Conservation (phyloP, 2,888 invertebrate species). For the Andricus quercusramuli region DNA sequence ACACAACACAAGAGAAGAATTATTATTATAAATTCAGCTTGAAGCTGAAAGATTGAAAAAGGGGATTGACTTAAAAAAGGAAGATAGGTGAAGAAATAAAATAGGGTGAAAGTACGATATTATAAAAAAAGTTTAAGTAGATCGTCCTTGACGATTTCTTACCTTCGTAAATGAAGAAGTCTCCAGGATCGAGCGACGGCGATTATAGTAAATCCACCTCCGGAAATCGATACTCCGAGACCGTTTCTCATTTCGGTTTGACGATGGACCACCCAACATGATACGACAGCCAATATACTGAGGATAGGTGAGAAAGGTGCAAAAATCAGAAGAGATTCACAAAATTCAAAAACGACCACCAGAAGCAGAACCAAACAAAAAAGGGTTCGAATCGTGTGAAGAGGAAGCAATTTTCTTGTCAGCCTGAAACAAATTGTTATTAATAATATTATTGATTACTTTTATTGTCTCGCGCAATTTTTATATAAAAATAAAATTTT, state of each 20-base stretch:
- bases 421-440: constrained; percentile 52
- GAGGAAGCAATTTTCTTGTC: constrained; percentile 58
- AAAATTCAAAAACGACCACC: constrained; percentile 63
- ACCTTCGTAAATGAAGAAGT: constrained; percentile 63
- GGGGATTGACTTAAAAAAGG: not conserved
- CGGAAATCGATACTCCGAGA: constrained; percentile 57
- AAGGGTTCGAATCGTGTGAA: constrained; percentile 63
- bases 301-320: constrained; percentile 61
- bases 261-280: constrained; percentile 70
- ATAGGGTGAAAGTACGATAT: not conserved
- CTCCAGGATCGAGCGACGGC: constrained; percentile 63
- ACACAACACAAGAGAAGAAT: not conserved
- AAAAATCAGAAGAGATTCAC: constrained; percentile 61
- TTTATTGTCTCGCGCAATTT: no score
- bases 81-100: constrained; percentile 4
- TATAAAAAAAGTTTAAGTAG: not conserved
- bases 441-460: no score
- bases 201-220: constrained; percentile 61
- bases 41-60: no score
- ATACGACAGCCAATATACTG: constrained; percentile 62
- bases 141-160: not conserved
- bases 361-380: constrained; percentile 58
- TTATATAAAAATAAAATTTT: no score
- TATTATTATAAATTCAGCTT: no score
- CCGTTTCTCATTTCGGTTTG: constrained; percentile 64